A percentile compares a stretch with the other conserved stretches of the same genome.
phyloP scores from a whole-genome alignment of 2,113 vertebrate genomes.

The Okapia johnstoni region DNA sequence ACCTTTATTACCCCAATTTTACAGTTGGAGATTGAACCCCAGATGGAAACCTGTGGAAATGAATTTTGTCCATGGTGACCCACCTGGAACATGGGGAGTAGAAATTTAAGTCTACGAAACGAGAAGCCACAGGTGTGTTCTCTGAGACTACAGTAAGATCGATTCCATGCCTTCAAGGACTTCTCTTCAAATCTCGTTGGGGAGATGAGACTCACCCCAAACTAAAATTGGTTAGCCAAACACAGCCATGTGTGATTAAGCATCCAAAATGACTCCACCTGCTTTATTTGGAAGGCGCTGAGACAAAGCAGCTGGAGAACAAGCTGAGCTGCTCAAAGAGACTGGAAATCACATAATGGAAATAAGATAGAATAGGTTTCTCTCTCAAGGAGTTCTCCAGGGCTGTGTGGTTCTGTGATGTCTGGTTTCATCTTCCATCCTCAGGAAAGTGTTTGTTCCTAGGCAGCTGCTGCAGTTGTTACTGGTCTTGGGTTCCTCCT shows the following conservation, averaged over 20 bases:
- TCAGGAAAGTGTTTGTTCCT: background rate
- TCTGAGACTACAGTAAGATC: background rate
- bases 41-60: background rate
- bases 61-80: background rate
- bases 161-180: background rate
- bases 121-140: background rate
- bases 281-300: background rate
- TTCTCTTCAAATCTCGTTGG: background rate
- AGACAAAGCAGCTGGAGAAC: background rate
- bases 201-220: background rate
- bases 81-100: background rate
- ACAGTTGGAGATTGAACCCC: background rate
- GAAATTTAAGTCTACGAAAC: background rate
- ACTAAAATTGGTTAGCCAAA: background rate
- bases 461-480: background rate
- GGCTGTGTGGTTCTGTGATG: background rate
- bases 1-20: background rate
- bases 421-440: background rate
- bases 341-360: background rate
- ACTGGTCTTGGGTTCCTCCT: background rate
- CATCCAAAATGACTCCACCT: rapidly evolving
- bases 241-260: background rate
- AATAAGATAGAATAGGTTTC: background rate
- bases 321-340: background rate
- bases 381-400: background rate